These are phyloP conservation scores for Alexandromys fortis DNA, from an alignment of 2,113 vertebrate genomes.

Conservation along the genomic window DNA sequence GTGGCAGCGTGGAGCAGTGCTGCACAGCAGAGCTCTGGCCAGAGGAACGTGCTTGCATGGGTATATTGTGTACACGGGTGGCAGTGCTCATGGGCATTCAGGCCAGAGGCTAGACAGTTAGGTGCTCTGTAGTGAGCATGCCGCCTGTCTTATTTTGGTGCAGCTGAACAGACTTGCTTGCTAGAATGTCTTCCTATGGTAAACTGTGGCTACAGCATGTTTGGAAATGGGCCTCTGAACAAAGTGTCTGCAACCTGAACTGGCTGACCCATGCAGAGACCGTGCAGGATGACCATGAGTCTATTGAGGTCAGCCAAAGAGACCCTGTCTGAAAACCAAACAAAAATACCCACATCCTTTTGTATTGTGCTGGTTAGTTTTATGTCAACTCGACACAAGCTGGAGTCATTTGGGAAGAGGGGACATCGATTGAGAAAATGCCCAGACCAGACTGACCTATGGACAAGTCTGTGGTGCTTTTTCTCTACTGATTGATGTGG, in stretches of 20 bases:
- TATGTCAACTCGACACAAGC: not conserved
- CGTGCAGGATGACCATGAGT: not conserved
- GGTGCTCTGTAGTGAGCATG: not conserved
- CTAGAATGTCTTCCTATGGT: not conserved
- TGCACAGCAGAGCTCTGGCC: not conserved
- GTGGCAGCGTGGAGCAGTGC: not conserved
- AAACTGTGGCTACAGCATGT: not conserved
- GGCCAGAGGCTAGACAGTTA: not conserved
- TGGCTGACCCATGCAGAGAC: not conserved
- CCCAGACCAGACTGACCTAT: not conserved
- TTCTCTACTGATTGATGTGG: not conserved
- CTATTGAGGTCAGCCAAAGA: not conserved
- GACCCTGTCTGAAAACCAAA: not conserved
- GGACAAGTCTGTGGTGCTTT: not conserved
- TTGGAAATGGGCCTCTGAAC: not conserved
- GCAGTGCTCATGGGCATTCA: not conserved
- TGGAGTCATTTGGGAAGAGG: not conserved
- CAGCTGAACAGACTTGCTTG: not conserved
- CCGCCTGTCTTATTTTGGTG: not conserved
- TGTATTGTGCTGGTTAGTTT: not conserved
- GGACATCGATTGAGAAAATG: not conserved
- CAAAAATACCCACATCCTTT: not conserved
- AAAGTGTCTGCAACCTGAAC: not conserved
- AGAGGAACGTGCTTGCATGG: not conserved
- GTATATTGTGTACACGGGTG: not conserved